These are phyloP conservation scores for Ianthella basta DNA, from an alignment of 37 sponge, comb jelly and placozoan species.

Conservation along the genomic window DNA sequence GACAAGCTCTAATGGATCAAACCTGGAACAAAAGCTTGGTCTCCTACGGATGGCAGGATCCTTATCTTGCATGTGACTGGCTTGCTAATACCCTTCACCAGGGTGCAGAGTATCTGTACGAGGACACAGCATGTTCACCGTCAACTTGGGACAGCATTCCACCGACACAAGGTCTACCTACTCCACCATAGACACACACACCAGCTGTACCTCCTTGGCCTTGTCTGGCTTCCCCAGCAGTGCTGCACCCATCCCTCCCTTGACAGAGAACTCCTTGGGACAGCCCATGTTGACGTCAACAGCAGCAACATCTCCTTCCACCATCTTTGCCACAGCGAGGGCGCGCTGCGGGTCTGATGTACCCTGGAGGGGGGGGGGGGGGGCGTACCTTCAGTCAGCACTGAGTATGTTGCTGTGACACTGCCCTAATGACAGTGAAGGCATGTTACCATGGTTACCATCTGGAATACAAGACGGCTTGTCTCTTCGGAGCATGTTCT, in stretches of 20 bases:
- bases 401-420: too few relatives aligned
- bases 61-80: constrained; percentile 98
- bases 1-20: too few relatives aligned
- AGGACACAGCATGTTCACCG: not conserved
- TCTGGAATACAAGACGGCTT: constrained; percentile 87
- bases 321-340: constrained; percentile 63
- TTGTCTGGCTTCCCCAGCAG: constrained; percentile 85
- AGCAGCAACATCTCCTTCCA: constrained; percentile 92
- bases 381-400: not conserved
- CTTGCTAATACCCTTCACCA: constrained; percentile 67
- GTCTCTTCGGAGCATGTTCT: constrained; percentile 84
- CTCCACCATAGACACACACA: not conserved
- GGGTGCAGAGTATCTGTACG: constrained; percentile 73
- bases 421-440: too few relatives aligned
- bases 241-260: constrained; percentile 99
- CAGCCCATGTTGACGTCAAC: constrained; percentile 99
- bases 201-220: constrained; percentile 53
- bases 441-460: constrained; percentile 58
- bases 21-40: not conserved
- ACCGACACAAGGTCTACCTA: not conserved
- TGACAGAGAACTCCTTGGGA: constrained; percentile 96
- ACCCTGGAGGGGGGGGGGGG: constrained; percentile 44
- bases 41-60: constrained; percentile 77
- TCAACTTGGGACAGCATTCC: not conserved
- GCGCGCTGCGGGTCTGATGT: constrained; percentile 82